A percentile compares a stretch with the other conserved stretches of the same genome.
phyloP scores from a whole-genome alignment of 2,797 vertebrate species.

The Eulemur mongoz region DNA sequence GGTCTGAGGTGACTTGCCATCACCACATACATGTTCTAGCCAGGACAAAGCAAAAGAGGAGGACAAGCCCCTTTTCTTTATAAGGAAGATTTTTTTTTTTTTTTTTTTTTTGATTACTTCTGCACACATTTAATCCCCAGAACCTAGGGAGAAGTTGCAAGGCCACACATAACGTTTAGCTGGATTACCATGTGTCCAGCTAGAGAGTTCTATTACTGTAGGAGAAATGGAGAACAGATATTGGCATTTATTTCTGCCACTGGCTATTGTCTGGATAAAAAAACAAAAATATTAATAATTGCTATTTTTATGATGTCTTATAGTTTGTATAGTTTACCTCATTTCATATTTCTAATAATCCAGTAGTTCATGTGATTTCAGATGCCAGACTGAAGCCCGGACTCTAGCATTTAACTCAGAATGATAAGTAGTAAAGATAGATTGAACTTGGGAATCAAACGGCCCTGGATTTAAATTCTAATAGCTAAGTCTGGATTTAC shows the following conservation, averaged over 20 bases:
- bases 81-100: neutral
- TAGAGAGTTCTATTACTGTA: neutral
- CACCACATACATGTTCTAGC: neutral
- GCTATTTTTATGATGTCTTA: neutral
- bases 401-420: neutral
- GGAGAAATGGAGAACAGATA: neutral
- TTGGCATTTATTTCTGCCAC: neutral
- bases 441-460: neutral
- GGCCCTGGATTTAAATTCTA: neutral
- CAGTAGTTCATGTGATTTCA: neutral
- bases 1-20: neutral
- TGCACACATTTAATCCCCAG: neutral
- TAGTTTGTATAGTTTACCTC: neutral
- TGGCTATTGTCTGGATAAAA: neutral
- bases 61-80: neutral
- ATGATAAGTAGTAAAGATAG: neutral
- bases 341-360: neutral
- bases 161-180: neutral
- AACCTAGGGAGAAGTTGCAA: neutral
- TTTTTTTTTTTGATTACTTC: neutral
- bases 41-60: neutral
- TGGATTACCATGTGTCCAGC: neutral
- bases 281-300: neutral
- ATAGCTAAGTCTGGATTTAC: neutral
- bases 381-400: neutral